A percentile compares a stretch with the other conserved stretches of the same genome.
phyloP scores from a whole-genome alignment of 2,888 invertebrate species.

The Rotaria socialis region DNA sequence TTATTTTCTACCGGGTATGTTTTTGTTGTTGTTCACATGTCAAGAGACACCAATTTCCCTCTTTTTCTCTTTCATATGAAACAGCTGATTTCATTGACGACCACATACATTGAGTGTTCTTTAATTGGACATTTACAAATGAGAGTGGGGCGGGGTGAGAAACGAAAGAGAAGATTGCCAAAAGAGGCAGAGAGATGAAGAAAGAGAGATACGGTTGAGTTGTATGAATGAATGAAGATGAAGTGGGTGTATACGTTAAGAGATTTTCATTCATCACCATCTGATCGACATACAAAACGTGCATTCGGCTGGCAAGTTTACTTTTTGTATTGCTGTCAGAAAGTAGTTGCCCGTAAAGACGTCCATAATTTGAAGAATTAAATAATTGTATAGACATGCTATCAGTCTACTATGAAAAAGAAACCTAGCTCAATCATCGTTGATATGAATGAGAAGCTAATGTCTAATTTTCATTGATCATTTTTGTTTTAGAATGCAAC shows the following conservation, averaged over 20 bases:
- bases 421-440: not conserved
- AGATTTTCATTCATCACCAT: constrained; percentile 29
- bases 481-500: not conserved
- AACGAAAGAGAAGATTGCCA: constrained; percentile 17
- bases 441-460: not conserved
- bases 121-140: constrained; percentile 37
- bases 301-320: not conserved
- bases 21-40: not conserved
- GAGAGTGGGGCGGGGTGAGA: not conserved
- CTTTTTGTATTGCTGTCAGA: not conserved
- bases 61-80: not conserved
- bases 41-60: constrained; percentile 2
- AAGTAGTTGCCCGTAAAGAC: not conserved
- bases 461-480: not conserved
- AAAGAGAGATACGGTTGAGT: not conserved
- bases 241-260: not conserved
- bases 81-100: constrained; percentile 24
- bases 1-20: not conserved
- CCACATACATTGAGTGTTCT: not conserved
- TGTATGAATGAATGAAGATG: not conserved
- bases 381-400: not conserved
- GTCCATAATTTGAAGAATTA: not conserved
- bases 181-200: not conserved
- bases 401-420: not conserved
- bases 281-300: not conserved